phyloP scores from a whole-genome alignment of 1,140 invertebrate genomes.

The Magallana angulata region DNA sequence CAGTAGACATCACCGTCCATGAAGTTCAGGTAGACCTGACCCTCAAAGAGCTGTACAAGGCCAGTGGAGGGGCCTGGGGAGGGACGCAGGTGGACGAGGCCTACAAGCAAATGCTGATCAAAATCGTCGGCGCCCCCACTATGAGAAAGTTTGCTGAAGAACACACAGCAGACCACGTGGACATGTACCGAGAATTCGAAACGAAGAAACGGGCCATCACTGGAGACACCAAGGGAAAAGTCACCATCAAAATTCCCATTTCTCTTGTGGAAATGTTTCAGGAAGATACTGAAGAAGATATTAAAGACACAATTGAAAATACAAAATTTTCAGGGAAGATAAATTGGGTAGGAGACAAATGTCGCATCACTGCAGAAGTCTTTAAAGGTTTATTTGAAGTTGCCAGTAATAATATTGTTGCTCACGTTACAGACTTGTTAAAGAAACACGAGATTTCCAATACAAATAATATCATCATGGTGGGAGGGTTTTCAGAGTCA shows the following conservation, averaged over 20 bases:
- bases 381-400: conserved; percentile 51
- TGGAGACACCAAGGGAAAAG: conserved; percentile 12
- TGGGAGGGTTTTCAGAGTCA: conserved; percentile 63
- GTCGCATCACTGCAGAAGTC: conserved; percentile 42
- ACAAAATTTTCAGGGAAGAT: conserved; percentile 40
- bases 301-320: conserved; percentile 41
- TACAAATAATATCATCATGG: conserved; percentile 59
- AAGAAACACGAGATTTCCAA: conserved; percentile 40
- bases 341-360: conserved; percentile 45
- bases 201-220: conserved; percentile 56
- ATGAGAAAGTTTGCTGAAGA: conserved; percentile 19
- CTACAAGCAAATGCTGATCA: conserved; percentile 51
- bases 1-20: conserved; percentile 60
- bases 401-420: conserved; percentile 51
- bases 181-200: conserved; percentile 63
- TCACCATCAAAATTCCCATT: conserved; percentile 56
- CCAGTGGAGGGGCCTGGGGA: conserved; percentile 60
- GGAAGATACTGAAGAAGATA: conserved; percentile 49
- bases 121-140: conserved; percentile 43
- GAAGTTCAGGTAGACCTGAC: conserved; percentile 41
- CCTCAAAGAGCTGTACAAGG: conserved; percentile 55
- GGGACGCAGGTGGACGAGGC: conserved; percentile 58
- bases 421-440: conserved; percentile 56
- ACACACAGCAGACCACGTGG: conserved; percentile 55
- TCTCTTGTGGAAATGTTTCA: conserved; percentile 55